A percentile compares a stretch with the other conserved stretches of the same genome.
These are phyloP conservation scores for Arenaria interpres DNA, from an alignment of 2,113 vertebrate genomes.

Conservation along the genomic window DNA sequence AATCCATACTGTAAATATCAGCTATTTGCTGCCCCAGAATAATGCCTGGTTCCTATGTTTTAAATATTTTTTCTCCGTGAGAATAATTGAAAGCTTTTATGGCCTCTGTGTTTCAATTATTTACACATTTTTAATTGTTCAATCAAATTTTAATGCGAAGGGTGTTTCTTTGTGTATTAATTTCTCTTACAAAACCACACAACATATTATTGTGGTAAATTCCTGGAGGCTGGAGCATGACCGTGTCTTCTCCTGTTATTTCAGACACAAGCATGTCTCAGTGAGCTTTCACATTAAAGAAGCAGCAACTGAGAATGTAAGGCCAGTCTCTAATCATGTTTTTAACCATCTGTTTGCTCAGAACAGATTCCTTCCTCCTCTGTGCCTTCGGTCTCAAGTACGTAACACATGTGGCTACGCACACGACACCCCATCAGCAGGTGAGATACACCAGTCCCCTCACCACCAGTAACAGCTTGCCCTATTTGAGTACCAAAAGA, in stretches of 20 bases:
- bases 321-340: neutral
- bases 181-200: neutral
- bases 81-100: neutral
- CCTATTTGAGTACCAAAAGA: neutral
- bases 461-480: neutral
- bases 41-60: neutral
- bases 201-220: neutral
- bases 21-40: neutral
- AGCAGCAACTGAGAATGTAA: neutral
- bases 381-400: neutral
- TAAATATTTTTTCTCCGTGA: neutral
- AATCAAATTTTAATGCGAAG: neutral
- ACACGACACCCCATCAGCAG: neutral
- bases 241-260: neutral
- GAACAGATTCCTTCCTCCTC: neutral
- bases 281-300: neutral
- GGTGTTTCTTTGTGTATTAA: neutral
- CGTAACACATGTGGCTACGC: neutral
- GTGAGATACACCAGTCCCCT: neutral
- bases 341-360: neutral
- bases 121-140: neutral
- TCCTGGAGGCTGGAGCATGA: neutral
- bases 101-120: conserved; percentile 14
- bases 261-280: neutral
- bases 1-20: conserved; percentile 24